Evolutionary conservation across 2,113 vertebrate species (phyloP), one percentile per base, ranked within the genome.

Genomic region (Lophius piscatorius): DNA sequence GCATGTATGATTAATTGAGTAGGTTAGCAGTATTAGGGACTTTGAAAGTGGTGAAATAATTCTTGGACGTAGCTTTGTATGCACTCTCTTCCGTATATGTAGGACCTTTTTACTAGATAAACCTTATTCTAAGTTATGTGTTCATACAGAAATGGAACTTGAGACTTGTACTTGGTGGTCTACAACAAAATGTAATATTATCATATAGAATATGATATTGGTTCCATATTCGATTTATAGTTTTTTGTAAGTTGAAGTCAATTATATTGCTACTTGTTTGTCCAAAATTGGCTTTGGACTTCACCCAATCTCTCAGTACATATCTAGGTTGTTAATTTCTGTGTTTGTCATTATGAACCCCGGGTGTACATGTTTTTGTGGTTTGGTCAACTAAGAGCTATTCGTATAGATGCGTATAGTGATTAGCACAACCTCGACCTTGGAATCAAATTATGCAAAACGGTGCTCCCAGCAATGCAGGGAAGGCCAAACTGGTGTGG

Each of bases 1-100:
- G 55, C 36, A 46, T 41, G 34, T 41, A 87, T 83, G 75, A 83
- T 83, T 78, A 76, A 74, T 83, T 78, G 51, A 86, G 36, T 28
- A 72, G 70, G 49, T 67, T 62, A 71, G 73, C 65, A 54, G 42
- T 39, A 8, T 34, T 17, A 56, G 10, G 63, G 49, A 35, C 46
- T 63, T 38, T 40, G 40, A 51, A 74, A 61, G n/a, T 22, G 36
- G 60, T 23, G 42, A 24, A 51, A 60, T 46, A 62, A 61, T 61
- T 5, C 4, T 35, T 50, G 76, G 76, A 67, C 20, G 28, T 34
- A 24, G 34, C 11, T 24, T 23, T 55, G 18, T 26, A 9, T 26
- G 48, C 23, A 1, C 5, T 34, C n/a, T 39, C 14, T 11, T 17
- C 17, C 41, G 12, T 28, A 50, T 3, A 46, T 35, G 11, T 4